Evolutionary conservation across 2,888 invertebrate genomes (phyloP).

Genomic region (Leucoma salicis): DNA sequence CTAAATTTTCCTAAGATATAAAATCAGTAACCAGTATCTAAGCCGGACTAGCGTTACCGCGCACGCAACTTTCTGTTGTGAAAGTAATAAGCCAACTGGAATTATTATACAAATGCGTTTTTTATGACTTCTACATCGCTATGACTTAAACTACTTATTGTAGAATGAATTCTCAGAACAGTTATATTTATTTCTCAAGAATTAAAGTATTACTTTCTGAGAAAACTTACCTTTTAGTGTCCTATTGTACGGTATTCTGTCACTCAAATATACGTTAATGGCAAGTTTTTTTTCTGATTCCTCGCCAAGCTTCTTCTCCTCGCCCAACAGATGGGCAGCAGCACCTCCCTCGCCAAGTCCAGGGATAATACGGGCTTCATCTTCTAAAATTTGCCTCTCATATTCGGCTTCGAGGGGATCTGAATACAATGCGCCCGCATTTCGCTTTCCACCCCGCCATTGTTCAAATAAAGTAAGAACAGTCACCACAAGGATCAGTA

Average conservation of each 20-base stretch:
- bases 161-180: background rate
- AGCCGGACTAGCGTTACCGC: background rate
- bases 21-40: background rate
- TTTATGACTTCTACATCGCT: background rate
- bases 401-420: slow-evolving; percentile 49
- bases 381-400: slow-evolving; percentile 80
- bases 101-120: background rate
- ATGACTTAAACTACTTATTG: background rate
- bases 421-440: slow-evolving; percentile 43
- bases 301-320: slow-evolving; percentile 85
- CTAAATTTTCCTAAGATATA: background rate
- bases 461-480: slow-evolving; percentile 63
- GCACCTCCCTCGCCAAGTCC: slow-evolving; percentile 88
- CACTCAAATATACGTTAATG: slow-evolving; percentile 93
- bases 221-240: slow-evolving; percentile 83
- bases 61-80: slow-evolving; percentile 9
- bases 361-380: slow-evolving; percentile 85
- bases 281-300: slow-evolving; percentile 90
- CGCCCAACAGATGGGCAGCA: slow-evolving; percentile 84
- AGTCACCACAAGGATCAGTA: slow-evolving; percentile 57
- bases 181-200: background rate
- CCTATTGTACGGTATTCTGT: slow-evolving; percentile 92
- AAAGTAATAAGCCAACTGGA: slow-evolving; percentile 4
- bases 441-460: slow-evolving; percentile 67
- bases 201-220: background rate